Evolutionary conservation across 2,113 vertebrate species (phyloP), one percentile per base, ranked within the genome.

Genomic region (Orcinus orca): DNA sequence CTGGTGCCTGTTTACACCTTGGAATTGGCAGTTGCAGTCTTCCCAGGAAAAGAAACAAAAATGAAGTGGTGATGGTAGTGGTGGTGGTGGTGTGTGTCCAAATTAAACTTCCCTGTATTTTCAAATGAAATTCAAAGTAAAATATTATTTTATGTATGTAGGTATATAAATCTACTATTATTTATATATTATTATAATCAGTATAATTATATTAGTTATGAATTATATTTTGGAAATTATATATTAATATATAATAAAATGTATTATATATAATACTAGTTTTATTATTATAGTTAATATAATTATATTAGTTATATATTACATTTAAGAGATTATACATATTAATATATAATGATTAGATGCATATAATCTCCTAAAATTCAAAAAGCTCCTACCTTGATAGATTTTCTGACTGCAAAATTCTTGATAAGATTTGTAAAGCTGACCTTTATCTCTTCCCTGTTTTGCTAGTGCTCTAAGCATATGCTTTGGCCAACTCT

Each of bases 61-160:
- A 50, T n/a, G 23, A 77, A 38, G 8, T 50, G 31, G 2, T 53
- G 47, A 31, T 33, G 17, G 6, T 50, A 44, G 15, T 33, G 29
- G 18, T n/a, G 10, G 18, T 13, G 31, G 47, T 79, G 6, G 10
- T 50, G 18, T 53, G 47, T 18, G 3, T 86, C 18, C 76, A 87
- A 82, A 41, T 74, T 38, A 44, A 62, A 88, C 18, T 60, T 44
- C 10, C 53, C 29, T 55, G 62, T 14, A 70, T 63, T 82, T 83
- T 81, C 33, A 68, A 68, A 31, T 62, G 41, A 53, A 62, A 67
- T 76, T 88, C 36, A 88, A 81, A 80, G 44, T 86, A 50, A 86
- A 79, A 31, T 36, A 26, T 63, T 85, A 25, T 68, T 68, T 68
- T 90, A 8, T 29, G 12, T 55, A 7, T 63, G 14, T 79, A 1